A percentile compares a stretch with the other conserved stretches of the same genome.
Conservation (phyloP, 30 jellyfish, hydroid and myxozoan species). For the Cassiopea andromeda region DNA sequence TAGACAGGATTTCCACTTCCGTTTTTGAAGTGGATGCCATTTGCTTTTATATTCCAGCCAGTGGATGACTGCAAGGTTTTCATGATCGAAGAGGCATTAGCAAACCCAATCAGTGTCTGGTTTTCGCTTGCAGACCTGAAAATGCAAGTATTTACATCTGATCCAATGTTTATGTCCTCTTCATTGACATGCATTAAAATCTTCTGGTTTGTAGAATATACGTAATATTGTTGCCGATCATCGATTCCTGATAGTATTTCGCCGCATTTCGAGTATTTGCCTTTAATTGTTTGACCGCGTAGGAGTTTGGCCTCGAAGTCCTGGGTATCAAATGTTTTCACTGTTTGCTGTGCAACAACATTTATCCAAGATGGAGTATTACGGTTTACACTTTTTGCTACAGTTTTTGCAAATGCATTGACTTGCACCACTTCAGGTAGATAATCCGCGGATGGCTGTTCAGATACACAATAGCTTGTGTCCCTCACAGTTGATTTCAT, state of each 20-base stretch:
- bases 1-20: neutral
- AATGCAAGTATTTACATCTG: constrained; percentile 40
- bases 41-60: constrained; percentile 47
- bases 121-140: constrained; percentile 20
- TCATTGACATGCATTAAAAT: constrained; percentile 39
- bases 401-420: constrained; percentile 61
- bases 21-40: constrained; percentile 23
- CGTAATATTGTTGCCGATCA: neutral
- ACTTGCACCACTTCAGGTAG: constrained; percentile 50
- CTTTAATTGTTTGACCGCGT: constrained; percentile 21
- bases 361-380: constrained; percentile 66
- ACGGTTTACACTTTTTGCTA: constrained; percentile 47
- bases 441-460: constrained; percentile 47
- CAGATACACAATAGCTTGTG: constrained; percentile 24
- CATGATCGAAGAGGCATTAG: constrained; percentile 19
- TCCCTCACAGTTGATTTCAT: neutral
- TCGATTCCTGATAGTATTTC: constrained; percentile 3
- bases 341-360: constrained; percentile 13
- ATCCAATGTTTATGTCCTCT: constrained; percentile 25
- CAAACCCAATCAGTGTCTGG: constrained; percentile 44
- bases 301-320: constrained; percentile 56
- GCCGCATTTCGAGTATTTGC: constrained; percentile 26
- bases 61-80: constrained; percentile 1
- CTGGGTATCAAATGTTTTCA: constrained; percentile 2
- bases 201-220: constrained; percentile 45